Percentiles rank a stretch among this genome's conserved stretches.
Evolutionary conservation across 2,797 vertebrate genomes (phyloP).

Genomic region (Gymnocypris eckloni): DNA sequence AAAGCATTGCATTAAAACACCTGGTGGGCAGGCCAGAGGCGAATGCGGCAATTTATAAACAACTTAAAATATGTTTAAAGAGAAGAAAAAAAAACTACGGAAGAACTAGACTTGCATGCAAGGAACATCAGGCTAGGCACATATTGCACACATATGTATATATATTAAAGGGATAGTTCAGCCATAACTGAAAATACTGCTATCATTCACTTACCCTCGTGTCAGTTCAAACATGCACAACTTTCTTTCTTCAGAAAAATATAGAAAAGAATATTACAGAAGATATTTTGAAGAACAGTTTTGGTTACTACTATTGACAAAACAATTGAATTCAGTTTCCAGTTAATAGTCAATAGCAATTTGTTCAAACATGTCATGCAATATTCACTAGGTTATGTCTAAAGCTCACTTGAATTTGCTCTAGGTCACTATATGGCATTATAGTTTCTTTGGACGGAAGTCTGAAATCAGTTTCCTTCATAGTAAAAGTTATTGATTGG

Average conservation of each 20-base stretch:
- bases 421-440: not conserved
- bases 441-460: not conserved
- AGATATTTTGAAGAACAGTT: not conserved
- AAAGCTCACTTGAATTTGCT: not conserved
- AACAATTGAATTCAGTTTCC: not conserved
- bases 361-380: not conserved
- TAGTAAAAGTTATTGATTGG: not conserved
- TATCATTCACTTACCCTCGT: not conserved
- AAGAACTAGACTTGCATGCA: constrained; percentile 2
- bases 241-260: not conserved
- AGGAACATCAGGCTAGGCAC: not conserved
- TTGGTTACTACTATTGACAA: not conserved
- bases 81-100: no score
- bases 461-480: not conserved
- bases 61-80: not conserved
- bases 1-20: not conserved
- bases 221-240: not conserved
- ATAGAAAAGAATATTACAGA: not conserved
- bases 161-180: not conserved
- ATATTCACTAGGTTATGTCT: not conserved
- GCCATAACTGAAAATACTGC: not conserved
- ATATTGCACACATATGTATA: not conserved
- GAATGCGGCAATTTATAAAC: not conserved
- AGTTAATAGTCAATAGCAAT: not conserved
- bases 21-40: not conserved